Percentiles rank a stretch among this genome's conserved stretches.
Evolutionary conservation across 92 coral and sea anemone genomes (phyloP).

Genomic region (Paragorgia papillata): DNA sequence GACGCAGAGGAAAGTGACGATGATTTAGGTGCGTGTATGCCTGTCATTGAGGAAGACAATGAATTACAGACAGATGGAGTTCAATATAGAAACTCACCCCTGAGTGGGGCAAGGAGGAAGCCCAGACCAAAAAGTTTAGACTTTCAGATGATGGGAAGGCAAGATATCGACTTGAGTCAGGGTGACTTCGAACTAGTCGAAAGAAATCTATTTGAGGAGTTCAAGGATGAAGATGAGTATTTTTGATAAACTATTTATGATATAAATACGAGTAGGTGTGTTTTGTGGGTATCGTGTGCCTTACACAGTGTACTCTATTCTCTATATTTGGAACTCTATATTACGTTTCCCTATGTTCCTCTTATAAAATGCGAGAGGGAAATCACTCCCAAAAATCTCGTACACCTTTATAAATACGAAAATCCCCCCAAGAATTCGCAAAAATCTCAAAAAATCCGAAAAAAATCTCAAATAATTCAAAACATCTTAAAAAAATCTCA

Average conservation of each 20-base stretch:
- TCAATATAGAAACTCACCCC: slow-evolving; percentile 14
- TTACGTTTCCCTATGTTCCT: too few relatives aligned
- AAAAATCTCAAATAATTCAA: too few relatives aligned
- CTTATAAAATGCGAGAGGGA: too few relatives aligned
- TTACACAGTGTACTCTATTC: too few relatives aligned
- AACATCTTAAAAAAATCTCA: too few relatives aligned
- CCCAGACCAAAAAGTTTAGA: slow-evolving; percentile 42
- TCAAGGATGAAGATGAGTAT: slow-evolving; percentile 41
- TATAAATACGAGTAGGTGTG: too few relatives aligned
- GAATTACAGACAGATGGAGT: slow-evolving; percentile 30
- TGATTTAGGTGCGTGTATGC: slow-evolving; percentile 20
- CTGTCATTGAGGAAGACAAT: slow-evolving; percentile 43
- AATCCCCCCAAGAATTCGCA: too few relatives aligned
- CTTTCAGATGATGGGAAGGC: slow-evolving; percentile 39
- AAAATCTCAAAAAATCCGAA: too few relatives aligned
- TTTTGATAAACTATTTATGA: neutral
- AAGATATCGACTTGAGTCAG: slow-evolving; percentile 21
- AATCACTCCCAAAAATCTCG: too few relatives aligned
- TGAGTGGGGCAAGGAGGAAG: slow-evolving; percentile 5
- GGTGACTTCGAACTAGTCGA: slow-evolving; percentile 28
- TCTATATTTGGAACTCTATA: too few relatives aligned
- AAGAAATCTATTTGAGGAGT: slow-evolving; percentile 16
- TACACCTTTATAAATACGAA: too few relatives aligned
- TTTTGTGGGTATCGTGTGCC: too few relatives aligned
- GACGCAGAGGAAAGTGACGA: slow-evolving; percentile 32